These are phyloP conservation scores for Punctoribates punctum DNA, from an alignment of 2,888 invertebrate species.

Conservation along the genomic window DNA sequence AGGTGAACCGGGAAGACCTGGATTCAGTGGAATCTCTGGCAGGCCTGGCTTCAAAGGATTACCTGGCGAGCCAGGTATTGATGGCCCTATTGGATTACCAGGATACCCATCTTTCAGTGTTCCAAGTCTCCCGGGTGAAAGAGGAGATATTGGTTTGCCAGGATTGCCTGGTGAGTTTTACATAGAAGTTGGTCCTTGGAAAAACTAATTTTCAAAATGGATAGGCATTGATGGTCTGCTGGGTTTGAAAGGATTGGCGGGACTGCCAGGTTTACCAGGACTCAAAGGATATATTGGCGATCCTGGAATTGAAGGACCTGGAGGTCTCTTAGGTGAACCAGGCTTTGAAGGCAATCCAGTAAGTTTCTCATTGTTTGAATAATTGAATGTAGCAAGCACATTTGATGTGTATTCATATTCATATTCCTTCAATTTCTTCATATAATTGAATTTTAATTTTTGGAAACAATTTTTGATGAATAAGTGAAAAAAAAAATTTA, in stretches of 20 bases:
- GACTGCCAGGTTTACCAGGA: slow-evolving; percentile 47
- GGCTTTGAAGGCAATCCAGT: background rate
- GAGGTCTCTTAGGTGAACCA: background rate
- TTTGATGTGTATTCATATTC: too few species aligned
- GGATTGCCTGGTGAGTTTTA: background rate
- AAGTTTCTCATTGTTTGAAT: background rate
- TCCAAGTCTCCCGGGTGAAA: slow-evolving; percentile 43
- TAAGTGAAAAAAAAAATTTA: too few species aligned
- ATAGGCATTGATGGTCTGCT: slow-evolving; percentile 43
- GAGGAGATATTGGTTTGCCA: slow-evolving; percentile 5
- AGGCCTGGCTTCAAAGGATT: slow-evolving; percentile 40
- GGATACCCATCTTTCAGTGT: slow-evolving; percentile 19
- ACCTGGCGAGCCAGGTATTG: background rate
- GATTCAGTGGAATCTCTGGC: background rate
- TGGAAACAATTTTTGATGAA: too few species aligned
- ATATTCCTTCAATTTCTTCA: too few species aligned
- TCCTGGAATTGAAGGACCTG: background rate
- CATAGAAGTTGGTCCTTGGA: too few species aligned
- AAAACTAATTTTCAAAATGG: background rate
- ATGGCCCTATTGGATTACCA: background rate
- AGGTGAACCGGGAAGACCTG: slow-evolving; percentile 57
- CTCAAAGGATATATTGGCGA: slow-evolving; percentile 57
- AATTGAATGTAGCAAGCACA: too few species aligned
- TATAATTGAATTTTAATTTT: too few species aligned
- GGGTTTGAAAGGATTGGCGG: slow-evolving; percentile 56